phyloP scores from a whole-genome alignment of 1,140 invertebrate species.

The Hycleus phaleratus region DNA sequence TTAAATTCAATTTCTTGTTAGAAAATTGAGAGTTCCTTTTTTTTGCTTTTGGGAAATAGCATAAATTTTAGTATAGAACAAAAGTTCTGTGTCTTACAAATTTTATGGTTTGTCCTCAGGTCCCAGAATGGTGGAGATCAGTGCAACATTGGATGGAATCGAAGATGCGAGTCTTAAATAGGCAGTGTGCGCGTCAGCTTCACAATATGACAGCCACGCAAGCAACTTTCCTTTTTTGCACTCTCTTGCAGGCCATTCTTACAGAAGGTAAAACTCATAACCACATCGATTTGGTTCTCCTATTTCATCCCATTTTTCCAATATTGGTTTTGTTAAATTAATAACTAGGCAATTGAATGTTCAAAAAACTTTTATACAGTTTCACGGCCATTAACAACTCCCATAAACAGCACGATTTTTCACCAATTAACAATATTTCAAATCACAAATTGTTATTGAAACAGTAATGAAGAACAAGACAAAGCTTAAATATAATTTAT shows the following conservation, averaged over 20 bases:
- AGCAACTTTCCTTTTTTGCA: slow-evolving; percentile 34
- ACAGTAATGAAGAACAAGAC: no score
- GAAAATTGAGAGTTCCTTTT: no score
- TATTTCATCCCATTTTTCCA: slow-evolving; percentile 7
- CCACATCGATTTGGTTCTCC: slow-evolving; percentile 9
- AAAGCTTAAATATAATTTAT: no score
- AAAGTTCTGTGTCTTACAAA: no score
- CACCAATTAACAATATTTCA: no score
- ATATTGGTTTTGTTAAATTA: slow-evolving; percentile 16
- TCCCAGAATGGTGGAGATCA: slow-evolving; percentile 28
- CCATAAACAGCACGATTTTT: no score
- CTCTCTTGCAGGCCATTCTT: slow-evolving; percentile 32
- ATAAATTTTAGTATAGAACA: no score
- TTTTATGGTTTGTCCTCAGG: slow-evolving; percentile 27
- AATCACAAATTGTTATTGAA: no score
- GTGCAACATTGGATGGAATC: slow-evolving; percentile 28
- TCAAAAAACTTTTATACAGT: no score
- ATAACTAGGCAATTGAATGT: slow-evolving; percentile 5
- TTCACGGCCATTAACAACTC: no score
- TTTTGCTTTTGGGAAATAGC: no score
- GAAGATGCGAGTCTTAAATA: slow-evolving; percentile 33
- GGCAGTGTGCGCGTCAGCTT: slow-evolving; percentile 27
- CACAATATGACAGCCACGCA: slow-evolving; percentile 33
- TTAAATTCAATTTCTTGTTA: no score
- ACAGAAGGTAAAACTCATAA: slow-evolving; percentile 27